Conservation (phyloP, 53 echinoderm and acorn worm species). For the Holothuria scabra region DNA sequence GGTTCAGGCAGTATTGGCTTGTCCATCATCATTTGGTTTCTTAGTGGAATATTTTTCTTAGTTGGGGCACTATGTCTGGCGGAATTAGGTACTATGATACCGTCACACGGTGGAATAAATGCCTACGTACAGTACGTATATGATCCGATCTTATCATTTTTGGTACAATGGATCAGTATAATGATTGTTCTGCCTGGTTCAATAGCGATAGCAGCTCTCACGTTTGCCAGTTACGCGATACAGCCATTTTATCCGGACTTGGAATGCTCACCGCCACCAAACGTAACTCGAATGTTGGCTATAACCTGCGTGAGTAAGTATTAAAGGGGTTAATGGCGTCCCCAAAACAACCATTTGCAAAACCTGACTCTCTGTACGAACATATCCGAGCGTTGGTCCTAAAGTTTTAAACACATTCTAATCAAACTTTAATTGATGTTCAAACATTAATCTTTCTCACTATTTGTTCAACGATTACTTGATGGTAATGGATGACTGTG, state of each 20-base stretch:
- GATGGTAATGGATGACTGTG: no score
- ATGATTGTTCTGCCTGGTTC: constrained; percentile 74
- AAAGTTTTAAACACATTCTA: no score
- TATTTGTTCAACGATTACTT: no score
- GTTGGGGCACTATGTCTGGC: constrained; percentile 87
- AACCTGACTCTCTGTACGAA: no score
- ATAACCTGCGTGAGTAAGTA: constrained; percentile 70
- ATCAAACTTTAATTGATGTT: no score
- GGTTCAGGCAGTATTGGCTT: constrained; percentile 84
- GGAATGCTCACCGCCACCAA: constrained; percentile 67
- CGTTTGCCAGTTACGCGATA: constrained; percentile 76
- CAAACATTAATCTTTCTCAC: no score
- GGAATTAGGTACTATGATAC: constrained; percentile 83
- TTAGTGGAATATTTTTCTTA: constrained; percentile 81
- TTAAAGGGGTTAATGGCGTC: no score
- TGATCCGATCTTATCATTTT: constrained; percentile 75
- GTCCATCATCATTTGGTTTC: constrained; percentile 73
- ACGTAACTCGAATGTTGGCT: constrained; percentile 56
- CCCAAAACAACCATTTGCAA: no score
- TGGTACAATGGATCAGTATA: constrained; percentile 73
- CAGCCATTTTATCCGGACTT: constrained; percentile 82
- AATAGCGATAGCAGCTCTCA: constrained; percentile 69
- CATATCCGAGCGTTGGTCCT: no score
- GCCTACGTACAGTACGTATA: constrained; percentile 78
- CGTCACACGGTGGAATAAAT: constrained; percentile 74